These are phyloP conservation scores for Erethizon dorsatum DNA, from an alignment of 2,797 vertebrate species.

Conservation along the genomic window DNA sequence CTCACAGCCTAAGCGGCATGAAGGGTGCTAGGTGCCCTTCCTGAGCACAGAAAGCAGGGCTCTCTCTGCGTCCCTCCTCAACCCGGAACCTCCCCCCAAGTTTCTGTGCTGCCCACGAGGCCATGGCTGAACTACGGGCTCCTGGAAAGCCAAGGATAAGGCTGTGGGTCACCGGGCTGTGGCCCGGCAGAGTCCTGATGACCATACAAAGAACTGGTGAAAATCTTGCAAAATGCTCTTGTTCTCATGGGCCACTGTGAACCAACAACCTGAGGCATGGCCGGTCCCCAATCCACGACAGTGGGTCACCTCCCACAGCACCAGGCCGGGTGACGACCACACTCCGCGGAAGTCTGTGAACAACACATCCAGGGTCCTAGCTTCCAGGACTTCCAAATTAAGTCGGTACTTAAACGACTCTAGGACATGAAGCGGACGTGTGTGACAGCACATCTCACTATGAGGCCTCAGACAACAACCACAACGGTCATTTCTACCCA, in stretches of 20 bases:
- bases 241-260: accelerated
- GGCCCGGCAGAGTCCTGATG: background rate
- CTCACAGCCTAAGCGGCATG: accelerated
- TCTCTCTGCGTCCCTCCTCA: background rate
- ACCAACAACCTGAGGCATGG: background rate
- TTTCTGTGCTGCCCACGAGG: accelerated
- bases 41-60: background rate
- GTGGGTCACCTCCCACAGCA: background rate
- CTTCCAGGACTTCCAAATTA: background rate
- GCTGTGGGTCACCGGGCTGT: too few relatives aligned
- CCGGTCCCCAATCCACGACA: accelerated
- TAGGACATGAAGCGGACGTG: accelerated
- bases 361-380: background rate
- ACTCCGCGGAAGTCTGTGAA: too few relatives aligned
- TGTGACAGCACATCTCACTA: accelerated
- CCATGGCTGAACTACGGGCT: background rate
- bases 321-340: background rate
- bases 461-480: accelerated
- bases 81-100: accelerated
- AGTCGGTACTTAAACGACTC: background rate
- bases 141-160: accelerated
- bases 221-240: accelerated
- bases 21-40: accelerated
- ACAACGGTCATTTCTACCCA: accelerated
- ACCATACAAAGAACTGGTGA: background rate